A percentile compares a stretch with the other conserved stretches of the same genome.
These are phyloP conservation scores for Castor canadensis DNA, from an alignment of 2,113 vertebrate species.

Conservation along the genomic window DNA sequence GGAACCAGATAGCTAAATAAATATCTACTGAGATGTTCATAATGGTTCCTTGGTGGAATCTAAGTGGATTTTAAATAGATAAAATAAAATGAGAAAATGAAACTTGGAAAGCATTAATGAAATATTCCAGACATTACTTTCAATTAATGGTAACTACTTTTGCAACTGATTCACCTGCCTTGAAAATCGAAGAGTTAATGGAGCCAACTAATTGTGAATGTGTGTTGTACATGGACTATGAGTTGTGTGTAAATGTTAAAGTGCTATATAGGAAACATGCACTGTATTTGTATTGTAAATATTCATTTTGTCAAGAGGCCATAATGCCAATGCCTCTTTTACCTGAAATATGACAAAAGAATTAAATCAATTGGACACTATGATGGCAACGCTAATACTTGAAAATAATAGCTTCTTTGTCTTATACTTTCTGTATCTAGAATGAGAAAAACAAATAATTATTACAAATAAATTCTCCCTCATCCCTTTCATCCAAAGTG, in stretches of 20 bases:
- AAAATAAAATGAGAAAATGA: constrained; percentile 57
- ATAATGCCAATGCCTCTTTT: not conserved
- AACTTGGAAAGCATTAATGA: constrained; percentile 58
- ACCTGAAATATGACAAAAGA: constrained; percentile 18
- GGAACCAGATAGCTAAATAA: constrained; percentile 49
- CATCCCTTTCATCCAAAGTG: not conserved
- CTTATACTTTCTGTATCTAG: not conserved
- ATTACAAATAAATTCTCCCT: not conserved
- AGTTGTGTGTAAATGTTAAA: not conserved
- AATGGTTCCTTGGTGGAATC: constrained; percentile 54
- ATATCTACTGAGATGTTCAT: constrained; percentile 41
- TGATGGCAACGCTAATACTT: not conserved
- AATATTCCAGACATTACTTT: constrained; percentile 57
- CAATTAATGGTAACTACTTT: constrained; percentile 60
- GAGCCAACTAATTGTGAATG: not conserved
- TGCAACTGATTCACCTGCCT: constrained; percentile 8
- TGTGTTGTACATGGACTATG: not conserved
- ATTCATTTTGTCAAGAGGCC: not conserved
- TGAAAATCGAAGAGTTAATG: constrained; percentile 5
- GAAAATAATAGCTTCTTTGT: not conserved
- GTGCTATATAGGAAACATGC: not conserved
- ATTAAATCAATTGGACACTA: not conserved
- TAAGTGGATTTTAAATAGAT: constrained; percentile 58
- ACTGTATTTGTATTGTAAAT: not conserved
- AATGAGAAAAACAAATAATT: not conserved